Evolutionary conservation across 1,140 invertebrate species (phyloP).

Genomic region (Ganaspis sp.): DNA sequence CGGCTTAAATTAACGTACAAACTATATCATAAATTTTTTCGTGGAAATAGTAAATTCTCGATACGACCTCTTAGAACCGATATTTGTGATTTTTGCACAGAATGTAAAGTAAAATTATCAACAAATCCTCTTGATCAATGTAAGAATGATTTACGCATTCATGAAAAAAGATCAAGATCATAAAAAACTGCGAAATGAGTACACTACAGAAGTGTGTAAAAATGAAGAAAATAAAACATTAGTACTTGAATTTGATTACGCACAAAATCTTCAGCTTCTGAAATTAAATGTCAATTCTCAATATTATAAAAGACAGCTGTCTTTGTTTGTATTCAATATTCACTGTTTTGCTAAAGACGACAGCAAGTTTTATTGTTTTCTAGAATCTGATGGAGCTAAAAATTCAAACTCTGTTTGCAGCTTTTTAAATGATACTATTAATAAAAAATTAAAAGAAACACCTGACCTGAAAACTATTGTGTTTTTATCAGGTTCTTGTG

Average conservation of each 20-base stretch:
- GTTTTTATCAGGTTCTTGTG: conserved; percentile 27
- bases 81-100: background rate
- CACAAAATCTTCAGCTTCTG: conserved; percentile 39
- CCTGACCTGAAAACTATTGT: conserved; percentile 40
- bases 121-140: background rate
- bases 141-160: background rate
- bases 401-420: conserved; percentile 37
- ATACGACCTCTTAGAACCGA: background rate
- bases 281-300: conserved; percentile 35
- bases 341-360: conserved; percentile 34
- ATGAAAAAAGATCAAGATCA: conserved; percentile 33
- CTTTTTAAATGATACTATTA: conserved; percentile 39
- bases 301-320: conserved; percentile 41
- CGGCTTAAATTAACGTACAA: background rate
- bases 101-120: background rate
- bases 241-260: conserved; percentile 41
- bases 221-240: background rate
- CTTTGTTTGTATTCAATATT: conserved; percentile 45
- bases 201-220: conserved; percentile 20
- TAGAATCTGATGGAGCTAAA: conserved; percentile 36
- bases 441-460: conserved; percentile 14
- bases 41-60: background rate
- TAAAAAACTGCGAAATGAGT: conserved; percentile 29
- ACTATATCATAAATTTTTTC: background rate
- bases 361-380: conserved; percentile 37